Conservation (phyloP, 2,797 vertebrate genomes). For the Gadopsis bispinosus region DNA sequence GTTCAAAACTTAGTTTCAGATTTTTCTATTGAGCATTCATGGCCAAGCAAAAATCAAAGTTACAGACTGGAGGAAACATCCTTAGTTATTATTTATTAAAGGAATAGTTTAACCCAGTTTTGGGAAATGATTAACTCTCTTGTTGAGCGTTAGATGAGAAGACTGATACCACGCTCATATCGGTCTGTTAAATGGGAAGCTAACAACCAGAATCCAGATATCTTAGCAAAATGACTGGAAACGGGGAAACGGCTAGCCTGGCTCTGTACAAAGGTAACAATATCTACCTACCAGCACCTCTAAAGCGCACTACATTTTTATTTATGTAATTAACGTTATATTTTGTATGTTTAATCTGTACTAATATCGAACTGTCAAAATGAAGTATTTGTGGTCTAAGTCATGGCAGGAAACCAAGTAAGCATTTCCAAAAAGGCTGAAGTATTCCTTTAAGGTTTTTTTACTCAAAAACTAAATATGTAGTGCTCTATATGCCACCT, state of each 20-base stretch:
- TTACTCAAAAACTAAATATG: background rate
- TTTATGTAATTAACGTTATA: too few species aligned
- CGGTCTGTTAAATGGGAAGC: background rate
- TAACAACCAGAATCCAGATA: background rate
- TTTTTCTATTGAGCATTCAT: background rate
- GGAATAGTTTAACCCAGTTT: background rate
- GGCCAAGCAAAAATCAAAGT: background rate
- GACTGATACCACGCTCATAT: background rate
- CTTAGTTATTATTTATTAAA: background rate
- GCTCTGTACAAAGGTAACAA: background rate
- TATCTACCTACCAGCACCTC: background rate
- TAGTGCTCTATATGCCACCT: too few species aligned
- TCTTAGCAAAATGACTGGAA: background rate
- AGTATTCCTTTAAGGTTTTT: background rate
- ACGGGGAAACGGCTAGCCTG: background rate
- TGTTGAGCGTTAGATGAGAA: background rate
- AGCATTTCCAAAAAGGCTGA: background rate
- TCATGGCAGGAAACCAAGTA: background rate
- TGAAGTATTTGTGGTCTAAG: background rate
- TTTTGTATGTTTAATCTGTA: background rate
- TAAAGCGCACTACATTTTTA: background rate
- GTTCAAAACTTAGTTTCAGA: background rate
- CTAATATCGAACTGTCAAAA: background rate
- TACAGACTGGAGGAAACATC: background rate
- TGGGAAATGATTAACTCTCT: too few species aligned